Base-by-base conservation (phyloP, 2,113 vertebrate genomes). In the Pungitius pungitius region DNA sequence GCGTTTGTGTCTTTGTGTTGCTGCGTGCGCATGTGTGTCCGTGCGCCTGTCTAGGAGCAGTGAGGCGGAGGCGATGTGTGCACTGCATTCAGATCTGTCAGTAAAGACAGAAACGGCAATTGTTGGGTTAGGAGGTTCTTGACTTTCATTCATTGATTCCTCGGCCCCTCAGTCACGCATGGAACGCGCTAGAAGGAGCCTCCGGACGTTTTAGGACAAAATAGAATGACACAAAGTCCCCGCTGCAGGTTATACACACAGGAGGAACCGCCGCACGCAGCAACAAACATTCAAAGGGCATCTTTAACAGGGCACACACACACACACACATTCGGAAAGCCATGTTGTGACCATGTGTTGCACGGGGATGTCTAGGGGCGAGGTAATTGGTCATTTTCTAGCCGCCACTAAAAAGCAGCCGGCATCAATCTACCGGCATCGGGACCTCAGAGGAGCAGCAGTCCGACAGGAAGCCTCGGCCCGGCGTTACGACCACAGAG, bases 71-170 rank as follows among this genome's bases (percentile, higher is more conserved):
- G 33, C 49, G 9, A 2, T 47, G 39, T 83, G 91, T 89, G 85
- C 57, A 26, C 82, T 65, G 88, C 82, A 91, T 90, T 90, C 86
- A 89, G 69, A 91, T 89, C 56, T 65, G 75, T 68, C 75, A 75
- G 57, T 75, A 54, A 87, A 47, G 52, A 40, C 75, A 80, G 70
- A 87, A 71, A 85, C 26, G 7, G 51, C 60, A 52, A 62, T 75
- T 64, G 64, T 56, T 75, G 54, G 12, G 71, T 74, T 58, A 13
- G 35, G 51, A 70, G 68, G 56, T 56, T 74, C 37, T 14, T 27
- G 58, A 56, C 79, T 77, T 78, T 69, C 17, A 33, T 57, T 72
- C 56, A 27, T 63, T 80, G 18, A 69, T 82, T 62, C 55, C 58
- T 49, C 35, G 17, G 37, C 15, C 75, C 27, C 55, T 77, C 74